Evolutionary conservation across 1,140 invertebrate genomes (phyloP), one percentile per base, ranked within the genome.

Genomic region (Drosophila pseudoananassae): DNA sequence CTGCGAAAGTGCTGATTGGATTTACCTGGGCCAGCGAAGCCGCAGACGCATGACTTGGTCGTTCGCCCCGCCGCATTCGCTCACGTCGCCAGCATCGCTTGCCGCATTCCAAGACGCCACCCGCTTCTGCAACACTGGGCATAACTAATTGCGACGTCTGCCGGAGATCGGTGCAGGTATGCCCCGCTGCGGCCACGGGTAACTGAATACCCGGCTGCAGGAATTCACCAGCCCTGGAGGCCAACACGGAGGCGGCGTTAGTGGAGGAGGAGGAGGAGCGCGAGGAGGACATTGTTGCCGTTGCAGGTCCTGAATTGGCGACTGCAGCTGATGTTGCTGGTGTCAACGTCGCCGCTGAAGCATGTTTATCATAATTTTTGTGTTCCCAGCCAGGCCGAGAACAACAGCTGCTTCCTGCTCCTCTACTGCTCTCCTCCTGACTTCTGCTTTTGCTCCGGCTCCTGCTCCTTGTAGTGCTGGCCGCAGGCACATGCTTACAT

Each of bases 281-380:
- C 20, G 20, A 20, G 25, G 40, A 27, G 70, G 59, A 45, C 63
- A 69, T 55, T 64, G 73, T 76, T 43, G 49, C 33, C 47, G 31
- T 43, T 54, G 61, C 56, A 43, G 50, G 55, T 68, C 43, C 64
- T 57, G 46, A 46, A 52, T 46, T 54, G 63, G 55, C 46, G 57
- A 38, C 23, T 36, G 69, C 14, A 49, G 53, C 31, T 49, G 50
- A 45, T 33, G 52, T 53, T 49, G 75, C 17, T 46, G 75, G 61
- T 76, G 73, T 74, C 69, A 64, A 61, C 73, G 84, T 66, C 29
- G 78, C 46, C 66, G 77, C 63, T 77, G 66, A 68, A 71, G 72
- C 85, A 79, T 89, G 85, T 84, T 90, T 89, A 88, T 88, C 84
- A 88, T 88, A 89, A 88, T 88, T 89, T 80, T 84, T 89, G 71